Base-by-base conservation (phyloP, 2,797 vertebrate species). In the Sebastes vulpes region DNA sequence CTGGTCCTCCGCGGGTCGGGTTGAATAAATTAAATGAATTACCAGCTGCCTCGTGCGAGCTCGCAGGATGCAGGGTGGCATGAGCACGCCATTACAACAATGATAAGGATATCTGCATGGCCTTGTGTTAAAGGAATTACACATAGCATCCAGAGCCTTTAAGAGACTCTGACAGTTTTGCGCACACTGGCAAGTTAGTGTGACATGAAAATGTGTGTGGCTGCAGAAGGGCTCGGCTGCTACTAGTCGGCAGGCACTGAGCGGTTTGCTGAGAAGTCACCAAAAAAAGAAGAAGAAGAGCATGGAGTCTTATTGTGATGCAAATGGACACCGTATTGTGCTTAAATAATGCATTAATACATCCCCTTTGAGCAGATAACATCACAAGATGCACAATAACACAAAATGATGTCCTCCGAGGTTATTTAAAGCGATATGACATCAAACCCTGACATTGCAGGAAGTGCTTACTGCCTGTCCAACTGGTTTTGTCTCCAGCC, bases 11-110 rank as follows among this genome's bases (percentile, higher is more conserved):
- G 53, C 65, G 38, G 88, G 85, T 82, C 60, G 73, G 70, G 48
- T 67, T 79, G 91, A 90, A 92, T 93, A 92, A 95, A 96, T 96
- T 95, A 96, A 95, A 94, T 59, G 83, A 95, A 96, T 96, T 95
- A 95, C 88, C 80, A 88, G 83, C 81, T 86, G 90, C 87, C 87
- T 83, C 11, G 86, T 87, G 86, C 89, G 70, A 90, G 87, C 81
- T 81, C 23, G 23, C 56, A 18, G 84, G 88, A 96, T 95, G 89
- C 80, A 90, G 90, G 94, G 89, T 95, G 94, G 94, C 93, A 84
- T 89, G 79, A 71, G 71, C 79, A 85, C 65, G 78, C 90, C 91
- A 93, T 95, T 92, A 90, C 77, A 79, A 75, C 91, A 86, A 93
- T 91, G 92, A 94, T 86, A 91, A 88, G 85, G 84, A 92, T 83